Percentiles rank a stretch among this genome's conserved stretches.
phyloP scores from a whole-genome alignment of 2,888 invertebrate genomes.

The Acanthosepion pharaonis region DNA sequence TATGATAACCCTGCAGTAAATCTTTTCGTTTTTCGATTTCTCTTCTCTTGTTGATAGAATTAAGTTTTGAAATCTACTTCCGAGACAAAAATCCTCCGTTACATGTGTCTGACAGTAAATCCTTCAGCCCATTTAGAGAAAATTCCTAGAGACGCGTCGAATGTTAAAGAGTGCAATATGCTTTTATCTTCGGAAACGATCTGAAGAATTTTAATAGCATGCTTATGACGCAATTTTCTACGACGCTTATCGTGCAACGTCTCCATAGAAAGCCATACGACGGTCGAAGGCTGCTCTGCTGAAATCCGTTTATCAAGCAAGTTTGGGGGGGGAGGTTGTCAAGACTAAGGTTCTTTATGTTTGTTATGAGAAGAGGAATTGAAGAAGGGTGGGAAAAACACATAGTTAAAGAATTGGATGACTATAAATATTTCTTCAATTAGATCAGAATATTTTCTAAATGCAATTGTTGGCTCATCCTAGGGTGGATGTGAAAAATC shows the following conservation, averaged over 20 bases:
- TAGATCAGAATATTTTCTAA: background rate
- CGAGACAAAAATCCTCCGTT: background rate
- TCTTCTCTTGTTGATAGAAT: background rate
- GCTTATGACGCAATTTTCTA: background rate
- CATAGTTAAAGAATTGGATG: background rate
- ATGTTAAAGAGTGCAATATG: background rate
- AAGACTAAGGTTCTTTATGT: background rate
- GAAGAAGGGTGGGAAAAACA: background rate
- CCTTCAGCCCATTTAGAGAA: background rate
- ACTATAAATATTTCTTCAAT: background rate
- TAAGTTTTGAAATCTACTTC: too few species aligned
- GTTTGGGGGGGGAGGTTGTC: background rate
- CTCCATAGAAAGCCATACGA: background rate
- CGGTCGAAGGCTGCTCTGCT: background rate
- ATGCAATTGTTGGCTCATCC: background rate
- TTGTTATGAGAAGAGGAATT: background rate
- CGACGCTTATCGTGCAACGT: background rate
- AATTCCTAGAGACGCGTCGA: background rate
- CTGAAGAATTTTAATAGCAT: slow-evolving; percentile 33
- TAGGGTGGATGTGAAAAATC: too few species aligned
- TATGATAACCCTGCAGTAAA: too few species aligned
- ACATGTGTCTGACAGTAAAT: background rate
- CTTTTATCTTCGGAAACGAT: background rate
- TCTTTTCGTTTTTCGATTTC: too few species aligned
- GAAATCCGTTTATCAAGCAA: background rate